Evolutionary conservation across 2,797 vertebrate species (phyloP), one percentile per base, ranked within the genome.

Genomic region (Glyptemys insculpta): DNA sequence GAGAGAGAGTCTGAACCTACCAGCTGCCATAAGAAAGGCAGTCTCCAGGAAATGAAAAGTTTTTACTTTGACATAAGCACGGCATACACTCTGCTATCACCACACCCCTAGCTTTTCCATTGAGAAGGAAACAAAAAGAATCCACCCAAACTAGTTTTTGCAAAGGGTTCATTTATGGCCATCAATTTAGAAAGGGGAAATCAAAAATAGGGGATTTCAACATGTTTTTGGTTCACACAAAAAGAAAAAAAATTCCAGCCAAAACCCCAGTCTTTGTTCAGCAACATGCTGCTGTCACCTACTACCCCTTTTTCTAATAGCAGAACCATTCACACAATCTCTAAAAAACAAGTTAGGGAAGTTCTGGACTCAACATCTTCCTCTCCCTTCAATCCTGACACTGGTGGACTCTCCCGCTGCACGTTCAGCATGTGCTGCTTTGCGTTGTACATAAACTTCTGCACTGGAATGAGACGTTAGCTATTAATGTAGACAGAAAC

Each of bases 261-360:
- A 76, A 94, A 92, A 47, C 2, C 47, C 79, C 50, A 27, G 52
- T n/a, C 82, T 72, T 29, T 0, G 1, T 41, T 56, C 49, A 52
- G 85, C 85, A 44, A 34, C 3, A 1, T 78, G 14, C 12, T 78
- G 12, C 6, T 5, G 0, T 31, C 62, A 81, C 41, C 81, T 5
- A 0, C 78, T 8, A 4, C 56, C 74, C 83, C 59, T 50, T 41
- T n/a, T 41, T 11, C 50, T 34, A 44, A 78, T 91, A 90, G 56
- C 62, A 92, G 93, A 97, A 91, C 74, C 47, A 53, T 90, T 95
- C 91, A 87, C 92, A 85, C 86, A 41, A 72, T 6, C 83, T 3
- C 25, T 57, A 50, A 19, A 31, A 12, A 54, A 65, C 53, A 44
- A 37, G 8, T 47, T 44, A 49, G 56, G 56, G 74, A 78, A 78